Percentiles rank a stretch among this genome's conserved stretches.
Evolutionary conservation across 2,797 vertebrate species (phyloP).

Genomic region (Vultur gryphus): DNA sequence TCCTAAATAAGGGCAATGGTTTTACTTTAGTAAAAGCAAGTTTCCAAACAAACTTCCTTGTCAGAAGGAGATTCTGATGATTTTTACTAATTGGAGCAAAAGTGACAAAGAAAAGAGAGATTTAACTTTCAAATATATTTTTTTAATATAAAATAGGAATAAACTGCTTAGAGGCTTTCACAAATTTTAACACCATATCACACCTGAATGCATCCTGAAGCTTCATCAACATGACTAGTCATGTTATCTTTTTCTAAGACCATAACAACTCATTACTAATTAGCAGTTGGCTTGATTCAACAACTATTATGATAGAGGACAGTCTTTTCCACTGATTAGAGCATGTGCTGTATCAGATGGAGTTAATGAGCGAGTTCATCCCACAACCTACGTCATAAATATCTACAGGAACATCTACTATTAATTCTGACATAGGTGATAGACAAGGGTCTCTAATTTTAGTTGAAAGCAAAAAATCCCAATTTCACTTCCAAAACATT

Average conservation of each 20-base stretch:
- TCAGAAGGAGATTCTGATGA: not conserved
- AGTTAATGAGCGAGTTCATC: not conserved
- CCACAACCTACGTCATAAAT: not conserved
- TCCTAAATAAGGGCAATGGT: not conserved
- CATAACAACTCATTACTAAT: not conserved
- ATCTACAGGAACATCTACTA: not conserved
- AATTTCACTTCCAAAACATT: not conserved
- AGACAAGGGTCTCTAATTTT: not conserved
- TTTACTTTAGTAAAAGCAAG: not conserved
- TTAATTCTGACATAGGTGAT: not conserved
- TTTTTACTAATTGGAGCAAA: not conserved
- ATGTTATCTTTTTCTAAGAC: not conserved
- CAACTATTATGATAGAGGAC: not conserved
- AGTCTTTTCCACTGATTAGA: not conserved
- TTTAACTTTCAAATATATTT: not conserved
- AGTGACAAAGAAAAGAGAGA: not conserved
- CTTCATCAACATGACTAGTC: not conserved
- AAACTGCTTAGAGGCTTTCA: not conserved
- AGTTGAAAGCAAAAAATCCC: not conserved
- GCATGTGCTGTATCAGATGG: not conserved
- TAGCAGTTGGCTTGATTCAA: not conserved
- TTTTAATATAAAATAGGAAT: not conserved
- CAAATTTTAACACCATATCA: not conserved
- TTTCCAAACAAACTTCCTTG: not conserved
- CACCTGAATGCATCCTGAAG: not conserved